phyloP scores from a whole-genome alignment of 2,797 vertebrate species.

The Pangasius mekongensis region DNA sequence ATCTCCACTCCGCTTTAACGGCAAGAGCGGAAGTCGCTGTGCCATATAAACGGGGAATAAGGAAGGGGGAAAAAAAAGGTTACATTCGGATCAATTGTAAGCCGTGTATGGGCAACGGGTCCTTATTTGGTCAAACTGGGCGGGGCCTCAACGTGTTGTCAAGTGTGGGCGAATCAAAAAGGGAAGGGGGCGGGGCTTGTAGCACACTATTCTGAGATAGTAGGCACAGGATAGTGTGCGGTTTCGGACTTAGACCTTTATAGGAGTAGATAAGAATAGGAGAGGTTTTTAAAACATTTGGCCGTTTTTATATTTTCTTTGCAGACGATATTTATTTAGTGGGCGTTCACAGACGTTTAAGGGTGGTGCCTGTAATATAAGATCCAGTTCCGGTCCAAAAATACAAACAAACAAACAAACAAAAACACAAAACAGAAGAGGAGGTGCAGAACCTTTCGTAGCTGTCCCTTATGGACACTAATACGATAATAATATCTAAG shows the following conservation, averaged over 20 bases:
- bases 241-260: slow-evolving; percentile 69
- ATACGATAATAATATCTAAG: neutral
- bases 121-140: slow-evolving; percentile 73
- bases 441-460: neutral
- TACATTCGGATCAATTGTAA: slow-evolving; percentile 78
- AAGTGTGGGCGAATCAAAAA: slow-evolving; percentile 72
- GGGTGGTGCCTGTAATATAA: neutral
- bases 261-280: slow-evolving; percentile 66
- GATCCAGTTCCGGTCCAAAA: neutral
- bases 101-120: slow-evolving; percentile 74
- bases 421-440: no score
- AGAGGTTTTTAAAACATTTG: slow-evolving; percentile 69
- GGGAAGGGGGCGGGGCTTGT: slow-evolving; percentile 64
- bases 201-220: slow-evolving; percentile 17
- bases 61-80: slow-evolving; percentile 64
- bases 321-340: slow-evolving; percentile 76
- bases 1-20: slow-evolving; percentile 90
- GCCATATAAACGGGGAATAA: slow-evolving; percentile 83
- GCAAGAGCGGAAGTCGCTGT: slow-evolving; percentile 88
- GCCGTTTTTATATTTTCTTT: slow-evolving; percentile 74
- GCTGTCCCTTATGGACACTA: neutral
- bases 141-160: slow-evolving; percentile 67
- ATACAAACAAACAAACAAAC: neutral
- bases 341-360: slow-evolving; percentile 71
- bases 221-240: slow-evolving; percentile 39